These are phyloP conservation scores for Limnephilus auricula DNA, from an alignment of 2,888 invertebrate species.

Conservation along the genomic window DNA sequence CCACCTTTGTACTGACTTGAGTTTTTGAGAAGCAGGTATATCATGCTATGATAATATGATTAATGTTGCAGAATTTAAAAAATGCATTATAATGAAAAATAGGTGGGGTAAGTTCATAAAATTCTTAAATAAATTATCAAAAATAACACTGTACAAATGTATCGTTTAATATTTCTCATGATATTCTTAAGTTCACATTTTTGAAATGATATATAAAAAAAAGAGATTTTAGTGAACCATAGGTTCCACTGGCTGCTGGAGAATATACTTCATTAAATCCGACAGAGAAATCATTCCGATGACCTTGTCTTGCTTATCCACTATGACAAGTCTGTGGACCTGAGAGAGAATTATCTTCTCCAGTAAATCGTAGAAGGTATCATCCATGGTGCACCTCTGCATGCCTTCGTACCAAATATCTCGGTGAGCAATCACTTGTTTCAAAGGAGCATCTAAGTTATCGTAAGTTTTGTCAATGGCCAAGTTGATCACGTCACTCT, in stretches of 20 bases:
- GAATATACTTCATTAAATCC: conserved; percentile 52
- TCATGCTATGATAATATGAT: neutral
- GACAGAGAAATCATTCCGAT: conserved; percentile 57
- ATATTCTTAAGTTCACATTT: neutral
- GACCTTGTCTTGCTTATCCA: conserved; percentile 53
- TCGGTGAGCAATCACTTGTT: conserved; percentile 44
- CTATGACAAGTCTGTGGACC: conserved; percentile 56
- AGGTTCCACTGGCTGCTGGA: conserved; percentile 18
- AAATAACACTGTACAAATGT: neutral
- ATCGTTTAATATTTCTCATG: neutral
- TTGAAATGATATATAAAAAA: neutral
- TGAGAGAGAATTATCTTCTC: conserved; percentile 53
- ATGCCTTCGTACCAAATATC: conserved; percentile 57
- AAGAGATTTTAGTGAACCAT: neutral
- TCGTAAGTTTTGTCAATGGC: conserved; percentile 55
- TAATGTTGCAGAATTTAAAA: no score
- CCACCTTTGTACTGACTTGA: neutral
- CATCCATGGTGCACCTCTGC: conserved; percentile 52
- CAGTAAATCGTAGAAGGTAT: conserved; percentile 54
- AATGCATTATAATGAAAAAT: neutral
- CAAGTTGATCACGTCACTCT: conserved; percentile 54
- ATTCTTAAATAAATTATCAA: neutral
- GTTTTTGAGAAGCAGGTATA: neutral
- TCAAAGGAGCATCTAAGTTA: conserved; percentile 54
- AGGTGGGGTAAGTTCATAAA: neutral